A percentile compares a stretch with the other conserved stretches of the same genome.
These are phyloP conservation scores for Bombus impatiens DNA, from an alignment of 1,140 invertebrate genomes.

Conservation along the genomic window DNA sequence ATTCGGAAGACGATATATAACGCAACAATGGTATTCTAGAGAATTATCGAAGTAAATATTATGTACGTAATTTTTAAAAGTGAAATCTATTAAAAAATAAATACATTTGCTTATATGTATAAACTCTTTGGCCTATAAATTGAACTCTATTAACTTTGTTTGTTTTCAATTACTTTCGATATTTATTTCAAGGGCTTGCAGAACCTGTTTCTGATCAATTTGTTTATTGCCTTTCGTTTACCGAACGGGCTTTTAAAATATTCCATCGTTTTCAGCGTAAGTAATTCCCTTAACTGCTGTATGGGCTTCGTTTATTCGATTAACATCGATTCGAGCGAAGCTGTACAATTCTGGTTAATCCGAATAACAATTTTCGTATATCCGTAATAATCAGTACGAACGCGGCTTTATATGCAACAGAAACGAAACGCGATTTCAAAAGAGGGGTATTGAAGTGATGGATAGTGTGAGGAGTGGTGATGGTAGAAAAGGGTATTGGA, in stretches of 20 bases:
- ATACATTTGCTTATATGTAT: not conserved
- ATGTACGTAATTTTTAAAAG: not conserved
- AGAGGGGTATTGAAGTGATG: slow-evolving; percentile 42
- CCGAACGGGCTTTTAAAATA: not conserved
- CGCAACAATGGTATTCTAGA: not conserved
- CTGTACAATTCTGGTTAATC: not conserved
- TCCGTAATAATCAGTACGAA: slow-evolving; percentile 16
- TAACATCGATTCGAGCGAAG: not conserved
- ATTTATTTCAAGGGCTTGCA: not conserved
- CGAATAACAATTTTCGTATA: not conserved
- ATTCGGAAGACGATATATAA: not conserved
- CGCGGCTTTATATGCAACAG: slow-evolving; percentile 49
- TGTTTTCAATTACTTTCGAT: not conserved
- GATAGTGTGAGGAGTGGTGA: slow-evolving; percentile 23
- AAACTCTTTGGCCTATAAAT: not conserved
- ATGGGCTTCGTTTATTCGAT: not conserved
- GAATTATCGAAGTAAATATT: too few relatives aligned
- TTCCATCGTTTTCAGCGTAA: not conserved
- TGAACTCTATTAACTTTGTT: not conserved
- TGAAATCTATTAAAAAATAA: not conserved
- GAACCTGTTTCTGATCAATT: not conserved
- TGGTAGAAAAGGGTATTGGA: slow-evolving; percentile 41
- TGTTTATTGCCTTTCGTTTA: not conserved
- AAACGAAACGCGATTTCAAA: slow-evolving; percentile 56
- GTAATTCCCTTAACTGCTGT: not conserved